These are phyloP conservation scores for Erpetoichthys calabaricus DNA, from an alignment of 2,797 vertebrate species.

Conservation along the genomic window DNA sequence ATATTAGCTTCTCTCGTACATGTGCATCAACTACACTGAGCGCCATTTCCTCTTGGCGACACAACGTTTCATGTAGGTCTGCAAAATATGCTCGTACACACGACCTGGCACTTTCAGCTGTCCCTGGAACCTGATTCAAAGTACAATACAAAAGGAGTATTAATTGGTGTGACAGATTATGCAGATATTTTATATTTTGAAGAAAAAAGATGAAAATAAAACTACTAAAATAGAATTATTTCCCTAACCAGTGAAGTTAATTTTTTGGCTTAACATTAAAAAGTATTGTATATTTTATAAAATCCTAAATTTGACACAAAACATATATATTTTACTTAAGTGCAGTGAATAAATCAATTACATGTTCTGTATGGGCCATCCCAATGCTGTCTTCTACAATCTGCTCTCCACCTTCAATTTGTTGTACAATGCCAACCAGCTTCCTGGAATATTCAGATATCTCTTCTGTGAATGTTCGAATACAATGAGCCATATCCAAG, in stretches of 20 bases:
- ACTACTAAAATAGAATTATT: too few relatives aligned
- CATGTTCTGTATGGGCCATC: conserved; percentile 93
- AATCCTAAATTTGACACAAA: too few relatives aligned
- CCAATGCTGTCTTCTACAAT: conserved; percentile 86
- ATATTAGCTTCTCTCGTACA: conserved; percentile 87
- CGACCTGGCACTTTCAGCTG: conserved; percentile 86
- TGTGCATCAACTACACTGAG: conserved; percentile 94
- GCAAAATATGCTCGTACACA: conserved; percentile 93
- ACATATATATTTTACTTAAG: too few relatives aligned
- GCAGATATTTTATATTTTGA: too few relatives aligned
- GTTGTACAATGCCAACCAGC: conserved; percentile 87
- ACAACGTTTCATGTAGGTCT: conserved; percentile 90
- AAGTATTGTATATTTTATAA: too few relatives aligned
- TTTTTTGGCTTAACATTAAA: too few relatives aligned
- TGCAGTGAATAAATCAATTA: conserved; percentile 28
- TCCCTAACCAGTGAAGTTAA: too few relatives aligned
- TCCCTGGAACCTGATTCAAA: conserved; percentile 69
- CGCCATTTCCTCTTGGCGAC: conserved; percentile 97
- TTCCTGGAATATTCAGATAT: conserved; percentile 95
- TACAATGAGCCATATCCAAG: conserved; percentile 96
- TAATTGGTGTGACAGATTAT: too few relatives aligned
- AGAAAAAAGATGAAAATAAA: too few relatives aligned
- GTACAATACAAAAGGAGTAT: too few relatives aligned
- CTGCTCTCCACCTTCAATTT: conserved; percentile 93
- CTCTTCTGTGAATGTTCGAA: conserved; percentile 93